Evolutionary conservation across 2,888 invertebrate genomes (phyloP).

Genomic region (Scaptomyza tumidula): DNA sequence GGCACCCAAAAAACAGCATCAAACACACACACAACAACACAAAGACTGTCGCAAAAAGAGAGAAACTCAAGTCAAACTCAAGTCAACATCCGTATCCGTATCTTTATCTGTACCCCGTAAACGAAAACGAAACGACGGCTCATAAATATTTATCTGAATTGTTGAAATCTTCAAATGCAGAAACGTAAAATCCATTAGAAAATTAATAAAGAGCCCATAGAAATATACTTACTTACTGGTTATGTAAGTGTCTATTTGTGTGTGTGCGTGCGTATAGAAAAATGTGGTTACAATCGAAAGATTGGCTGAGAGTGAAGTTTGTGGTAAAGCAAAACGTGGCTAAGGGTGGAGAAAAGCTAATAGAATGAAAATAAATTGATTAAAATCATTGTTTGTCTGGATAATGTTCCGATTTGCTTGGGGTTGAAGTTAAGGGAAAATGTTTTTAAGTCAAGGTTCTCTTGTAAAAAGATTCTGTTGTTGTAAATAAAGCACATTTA

Average conservation of each 20-base stretch:
- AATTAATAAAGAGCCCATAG: conserved; percentile 77
- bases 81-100: conserved; percentile 10
- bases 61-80: conserved; percentile 54
- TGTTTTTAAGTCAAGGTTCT: neutral
- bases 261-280: conserved; percentile 36
- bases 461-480: neutral
- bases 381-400: conserved; percentile 58
- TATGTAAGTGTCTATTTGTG: neutral
- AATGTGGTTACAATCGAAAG: conserved; percentile 67
- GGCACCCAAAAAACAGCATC: conserved; percentile 38
- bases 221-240: conserved; percentile 26
- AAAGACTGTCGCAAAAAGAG: conserved; percentile 43
- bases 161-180: conserved; percentile 75
- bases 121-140: conserved; percentile 12
- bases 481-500: conserved; percentile 23
- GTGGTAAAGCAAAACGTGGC: neutral
- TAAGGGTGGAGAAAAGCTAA: conserved; percentile 43
- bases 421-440: neutral
- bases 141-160: conserved; percentile 76
- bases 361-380: conserved; percentile 73
- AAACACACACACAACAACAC: neutral
- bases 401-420: conserved; percentile 25
- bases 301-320: conserved; percentile 23
- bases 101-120: conserved; percentile 30
- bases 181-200: conserved; percentile 83